Percentiles rank a stretch among this genome's conserved stretches.
Conservation (phyloP, 2,797 vertebrate genomes). For the Pipistrellus pipistrellus region DNA sequence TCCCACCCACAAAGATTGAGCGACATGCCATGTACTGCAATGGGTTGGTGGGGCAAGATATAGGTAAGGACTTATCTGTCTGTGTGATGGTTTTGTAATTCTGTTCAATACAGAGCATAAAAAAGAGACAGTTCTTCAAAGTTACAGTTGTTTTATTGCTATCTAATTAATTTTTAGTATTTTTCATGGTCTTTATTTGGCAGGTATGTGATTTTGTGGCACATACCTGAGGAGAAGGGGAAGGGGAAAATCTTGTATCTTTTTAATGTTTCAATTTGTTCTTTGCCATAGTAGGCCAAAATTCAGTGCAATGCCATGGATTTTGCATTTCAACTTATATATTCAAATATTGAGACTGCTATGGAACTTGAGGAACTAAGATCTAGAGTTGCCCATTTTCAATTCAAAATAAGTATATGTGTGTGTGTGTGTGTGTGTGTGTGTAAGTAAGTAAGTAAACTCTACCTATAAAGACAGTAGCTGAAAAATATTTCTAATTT, state of each 20-base stretch:
- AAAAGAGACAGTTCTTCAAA: constrained; percentile 7
- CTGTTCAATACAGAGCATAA: background rate
- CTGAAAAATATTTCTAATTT: constrained; percentile 56
- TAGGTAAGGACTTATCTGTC: constrained; percentile 64
- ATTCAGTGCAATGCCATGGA: background rate
- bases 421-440: background rate
- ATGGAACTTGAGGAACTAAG: constrained; percentile 30
- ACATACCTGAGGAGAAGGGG: constrained; percentile 14
- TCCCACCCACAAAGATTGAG: constrained; percentile 91
- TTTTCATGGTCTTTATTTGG: constrained; percentile 48
- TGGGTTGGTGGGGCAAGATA: constrained; percentile 83
- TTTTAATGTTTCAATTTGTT: constrained; percentile 33
- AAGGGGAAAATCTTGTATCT: constrained; percentile 45
- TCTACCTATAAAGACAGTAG: constrained; percentile 27
- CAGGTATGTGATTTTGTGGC: constrained; percentile 1
- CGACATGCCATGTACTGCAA: constrained; percentile 95
- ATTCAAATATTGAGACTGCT: constrained; percentile 43
- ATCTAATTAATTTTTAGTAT: constrained; percentile 40
- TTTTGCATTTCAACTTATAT: constrained; percentile 18
- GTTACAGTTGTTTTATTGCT: constrained; percentile 32
- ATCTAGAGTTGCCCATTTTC: constrained; percentile 64
- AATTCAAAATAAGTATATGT: constrained; percentile 42
- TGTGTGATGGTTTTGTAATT: constrained; percentile 62
- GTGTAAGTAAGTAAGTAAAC: background rate
- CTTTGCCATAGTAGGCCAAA: background rate